phyloP scores from a whole-genome alignment of 2,888 invertebrate genomes.

The Pammene fasciana region DNA sequence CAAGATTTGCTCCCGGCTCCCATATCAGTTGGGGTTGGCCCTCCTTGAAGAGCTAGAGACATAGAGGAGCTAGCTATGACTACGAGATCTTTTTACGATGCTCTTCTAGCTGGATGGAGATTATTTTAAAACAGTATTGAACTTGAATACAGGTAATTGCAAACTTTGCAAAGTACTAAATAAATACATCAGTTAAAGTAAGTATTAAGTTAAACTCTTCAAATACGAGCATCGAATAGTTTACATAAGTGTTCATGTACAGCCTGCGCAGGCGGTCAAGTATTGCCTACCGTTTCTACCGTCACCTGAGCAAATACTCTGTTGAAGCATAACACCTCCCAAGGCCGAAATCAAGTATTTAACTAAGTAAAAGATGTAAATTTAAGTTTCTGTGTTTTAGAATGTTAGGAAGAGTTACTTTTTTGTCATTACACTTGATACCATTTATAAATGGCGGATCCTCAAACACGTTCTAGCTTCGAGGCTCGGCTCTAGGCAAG shows the following conservation, averaged over 20 bases:
- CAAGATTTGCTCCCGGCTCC: too few species aligned
- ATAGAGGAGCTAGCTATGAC: too few species aligned
- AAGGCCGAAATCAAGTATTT: slow-evolving; percentile 30
- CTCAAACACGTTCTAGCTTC: not conserved
- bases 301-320: slow-evolving; percentile 43
- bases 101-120: too few species aligned
- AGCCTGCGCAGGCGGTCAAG: slow-evolving; percentile 26
- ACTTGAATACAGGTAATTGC: not conserved
- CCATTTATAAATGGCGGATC: not conserved
- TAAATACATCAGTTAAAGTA: not conserved
- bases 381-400: slow-evolving; percentile 6
- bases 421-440: not conserved
- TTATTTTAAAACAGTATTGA: not conserved
- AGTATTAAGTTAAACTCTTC: not conserved
- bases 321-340: slow-evolving; percentile 20
- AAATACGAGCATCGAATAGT: slow-evolving; percentile 12
- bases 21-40: too few species aligned
- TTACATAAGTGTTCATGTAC: slow-evolving; percentile 2
- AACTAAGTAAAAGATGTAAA: slow-evolving; percentile 11
- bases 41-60: too few species aligned
- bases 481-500: too few species aligned
- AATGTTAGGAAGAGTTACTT: slow-evolving; percentile 3
- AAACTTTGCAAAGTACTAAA: not conserved
- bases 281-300: slow-evolving; percentile 16
- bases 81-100: too few species aligned